These are phyloP conservation scores for Erebia ligea DNA, from an alignment of 2,888 invertebrate genomes.

Conservation along the genomic window DNA sequence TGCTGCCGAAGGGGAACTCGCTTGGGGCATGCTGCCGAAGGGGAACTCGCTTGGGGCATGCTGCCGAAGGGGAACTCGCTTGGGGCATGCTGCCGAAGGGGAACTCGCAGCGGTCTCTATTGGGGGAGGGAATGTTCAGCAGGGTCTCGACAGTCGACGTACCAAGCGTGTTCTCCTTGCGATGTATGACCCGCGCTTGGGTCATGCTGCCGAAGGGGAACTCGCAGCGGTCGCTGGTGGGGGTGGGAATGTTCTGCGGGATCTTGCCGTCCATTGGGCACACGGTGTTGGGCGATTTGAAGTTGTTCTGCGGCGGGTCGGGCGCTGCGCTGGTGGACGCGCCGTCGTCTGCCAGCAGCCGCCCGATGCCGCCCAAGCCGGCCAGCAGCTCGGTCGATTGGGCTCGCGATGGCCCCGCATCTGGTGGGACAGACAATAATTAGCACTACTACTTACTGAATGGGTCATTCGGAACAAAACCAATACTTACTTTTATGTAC, in stretches of 20 bases:
- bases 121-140: constrained; percentile 80
- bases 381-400: constrained; percentile 67
- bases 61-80: too few relatives aligned
- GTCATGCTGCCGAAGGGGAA: constrained; percentile 97
- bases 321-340: constrained; percentile 72
- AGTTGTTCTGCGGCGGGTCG: constrained; percentile 78
- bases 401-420: constrained; percentile 65
- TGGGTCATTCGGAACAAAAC: too few relatives aligned
- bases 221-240: constrained; percentile 82
- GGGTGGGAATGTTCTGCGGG: constrained; percentile 82
- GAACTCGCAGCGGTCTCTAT: constrained; percentile 85
- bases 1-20: too few relatives aligned
- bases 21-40: too few relatives aligned
- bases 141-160: constrained; percentile 68
- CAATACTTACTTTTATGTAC: too few relatives aligned
- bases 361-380: constrained; percentile 67
- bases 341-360: constrained; percentile 47
- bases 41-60: too few relatives aligned
- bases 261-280: constrained; percentile 92
- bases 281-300: constrained; percentile 93
- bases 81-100: constrained; percentile 97
- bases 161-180: constrained; percentile 85
- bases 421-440: constrained; percentile 44
- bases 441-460: too few relatives aligned
- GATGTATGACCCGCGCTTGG: constrained; percentile 92